Base-by-base conservation (phyloP, 1,140 invertebrate species). In the Galendromus occidentalis region DNA sequence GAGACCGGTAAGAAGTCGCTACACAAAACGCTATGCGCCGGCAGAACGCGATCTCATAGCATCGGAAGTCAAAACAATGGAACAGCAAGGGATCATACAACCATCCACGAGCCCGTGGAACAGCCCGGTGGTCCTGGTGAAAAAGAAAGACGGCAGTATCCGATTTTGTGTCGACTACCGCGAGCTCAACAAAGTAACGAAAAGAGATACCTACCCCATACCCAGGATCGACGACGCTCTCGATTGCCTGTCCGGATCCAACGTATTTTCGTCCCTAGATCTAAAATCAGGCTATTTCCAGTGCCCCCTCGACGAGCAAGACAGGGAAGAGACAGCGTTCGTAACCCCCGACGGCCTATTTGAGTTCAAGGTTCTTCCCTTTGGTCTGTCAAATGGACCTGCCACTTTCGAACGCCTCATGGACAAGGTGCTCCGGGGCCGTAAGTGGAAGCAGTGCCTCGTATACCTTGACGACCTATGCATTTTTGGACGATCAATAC, bases 171-270 rank as follows among this genome's bases (percentile, higher is more conserved):
- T n/a, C n/a, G n/a, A n/a, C n/a, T n/a, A n/a, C n/a, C n/a, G n/a
- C n/a, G n/a, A 67, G n/a, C 63, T 82, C 18, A 81, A 81, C 68
- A 9, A 22, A 66, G 71, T 65, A 1, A 79, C 74, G 0, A 71
- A 72, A 0, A 70, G 72, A 64, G 78, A 82, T 68, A 71, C 68
- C 41, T 82, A 76, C 69, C 79, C 81, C 69, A 65, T 82, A 2
- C 78, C 76, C 0, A 41, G 71, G 7, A 78, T 81, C 20, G 74
- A 79, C n/a, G 76, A 79, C 25, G 69, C 69, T 9, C 66, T 82
- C 2, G 68, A 74, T 30, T 66, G 59, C 5, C 66, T 81, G 0
- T 22, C 67, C 0, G 76, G 74, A 1, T 70, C 70, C 5, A 73
- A 65, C 7, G 71, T 75, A 25, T 81, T 79, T 66, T 71, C 72